Evolutionary conservation across 2,888 invertebrate species (phyloP), one percentile per base, ranked within the genome.

Genomic region (Metacarcinus magister): DNA sequence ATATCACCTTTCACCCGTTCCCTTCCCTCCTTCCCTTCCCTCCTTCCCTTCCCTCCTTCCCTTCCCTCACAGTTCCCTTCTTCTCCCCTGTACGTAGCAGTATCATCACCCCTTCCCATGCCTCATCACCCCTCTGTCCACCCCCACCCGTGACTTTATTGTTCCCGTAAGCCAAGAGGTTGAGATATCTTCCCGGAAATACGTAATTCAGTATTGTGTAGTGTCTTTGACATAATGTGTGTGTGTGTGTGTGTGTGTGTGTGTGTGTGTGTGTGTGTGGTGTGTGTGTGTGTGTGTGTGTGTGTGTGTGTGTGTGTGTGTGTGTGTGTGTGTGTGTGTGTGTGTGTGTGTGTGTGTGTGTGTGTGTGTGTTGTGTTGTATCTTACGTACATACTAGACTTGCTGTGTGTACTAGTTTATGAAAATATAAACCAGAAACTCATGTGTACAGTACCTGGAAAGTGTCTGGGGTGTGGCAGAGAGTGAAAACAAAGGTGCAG

Each of bases 221-320:
- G 87, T 39, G 87, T 87, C 87, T 19, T 87, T 87, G 87, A 87
- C 87, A 32, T 87, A 87, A 32, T 87, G 16, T 39, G 32, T 87
- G 87, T 87, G 87, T 87, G 39, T 87, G 87, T 39, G 87, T 87
- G 32, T 87, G 87, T 87, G 87, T 87, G 87, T 87, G 39, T 39
- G 87, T 87, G 87, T 87, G 87, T 87, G 87, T 87, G 87, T 87
- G 87, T 87, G 87, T 87, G n/a, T n/a, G n/a, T n/a, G n/a, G 87
- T 87, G 87, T 87, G 87, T 87, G 87, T 87, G 87, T 87, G 87
- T 87, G 39, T 39, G 87, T 87, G 87, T 32, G 82, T 82, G 82
- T 82, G 82, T 32, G 82, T 67, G 67, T 67, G 67, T 67, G 67
- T 67, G 67, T 60, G 10, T 60, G 60, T 60, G 60, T 60, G 60